A percentile compares a stretch with the other conserved stretches of the same genome.
These are phyloP conservation scores for Acanthaster planci DNA, from an alignment of 35 echinoderm and acorn worm species.

Conservation along the genomic window DNA sequence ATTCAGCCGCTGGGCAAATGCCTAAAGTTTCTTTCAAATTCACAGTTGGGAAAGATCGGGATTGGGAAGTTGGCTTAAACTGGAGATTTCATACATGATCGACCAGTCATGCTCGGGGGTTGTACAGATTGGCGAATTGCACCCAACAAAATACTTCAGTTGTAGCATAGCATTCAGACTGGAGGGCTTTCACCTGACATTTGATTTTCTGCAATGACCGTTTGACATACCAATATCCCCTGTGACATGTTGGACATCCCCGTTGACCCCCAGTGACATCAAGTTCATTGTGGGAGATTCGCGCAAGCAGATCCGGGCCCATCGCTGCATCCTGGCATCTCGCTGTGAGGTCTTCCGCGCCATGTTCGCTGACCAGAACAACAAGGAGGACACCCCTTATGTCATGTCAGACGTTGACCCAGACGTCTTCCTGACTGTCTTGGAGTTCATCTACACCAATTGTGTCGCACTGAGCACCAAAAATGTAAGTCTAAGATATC, in stretches of 20 bases:
- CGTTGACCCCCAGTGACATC: conserved; percentile 52
- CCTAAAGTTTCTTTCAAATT: too few species aligned
- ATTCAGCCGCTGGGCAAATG: too few species aligned
- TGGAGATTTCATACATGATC: too few species aligned
- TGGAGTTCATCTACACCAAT: conserved; percentile 82
- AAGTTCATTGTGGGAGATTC: conserved; percentile 73
- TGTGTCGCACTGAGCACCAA: conserved; percentile 59
- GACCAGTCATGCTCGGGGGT: background rate
- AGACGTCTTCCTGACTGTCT: conserved; percentile 58
- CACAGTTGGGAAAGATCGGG: too few species aligned
- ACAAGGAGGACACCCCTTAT: conserved; percentile 39
- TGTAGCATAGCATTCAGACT: background rate
- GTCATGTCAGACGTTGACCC: conserved; percentile 70
- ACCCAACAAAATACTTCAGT: background rate
- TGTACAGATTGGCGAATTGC: background rate
- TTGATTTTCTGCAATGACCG: background rate
- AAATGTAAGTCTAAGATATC: conserved; percentile 35
- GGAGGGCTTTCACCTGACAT: background rate
- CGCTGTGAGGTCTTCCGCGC: conserved; percentile 79
- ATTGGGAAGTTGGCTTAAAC: too few species aligned
- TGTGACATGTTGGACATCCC: background rate
- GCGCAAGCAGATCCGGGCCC: conserved; percentile 52
- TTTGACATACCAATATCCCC: background rate
- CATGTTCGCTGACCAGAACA: conserved; percentile 68
- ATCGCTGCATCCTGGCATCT: conserved; percentile 66